Base-by-base conservation (phyloP, 2,888 invertebrate genomes). In the Epistrophella euchroma region DNA sequence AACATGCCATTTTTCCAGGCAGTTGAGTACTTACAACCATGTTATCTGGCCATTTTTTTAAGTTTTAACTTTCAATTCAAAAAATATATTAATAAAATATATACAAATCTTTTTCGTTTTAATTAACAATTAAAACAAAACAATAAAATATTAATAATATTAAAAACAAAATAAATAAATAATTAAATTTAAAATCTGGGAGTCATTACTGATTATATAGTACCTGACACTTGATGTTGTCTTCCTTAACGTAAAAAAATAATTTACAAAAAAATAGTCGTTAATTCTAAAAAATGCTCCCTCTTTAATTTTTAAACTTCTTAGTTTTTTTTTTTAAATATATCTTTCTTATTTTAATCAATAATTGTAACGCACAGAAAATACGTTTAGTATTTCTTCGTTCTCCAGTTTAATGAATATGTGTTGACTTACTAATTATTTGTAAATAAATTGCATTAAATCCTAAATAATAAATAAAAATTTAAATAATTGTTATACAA, bases 201-300 rank as follows among this genome's bases (percentile, higher is more conserved):
- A 84, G 83, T 84, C 83, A 79, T 84, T 84, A 83, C 83, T 78
- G 73, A 78, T 73, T 73, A 84, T 73, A 84, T 84, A 79, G 83
- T 84, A 84, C 83, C 83, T 84, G 83, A 84, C 83, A 84, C 79
- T 84, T 79, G 79, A 84, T 83, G 79, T 79, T 84, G 83, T 84
- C 83, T 84, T 84, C 83, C 83, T 79, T 79, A 83, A 79, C 43
- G 56, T 83, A 70, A 73, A 70, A 75, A 52, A 37, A 19, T 45
- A 1, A 45, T 2, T 11, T 43, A 25, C 62, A 50, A 43, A 37
- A 37, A 45, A 72, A 73, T 70, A 73, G 60, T 40, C 52, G 73
- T 68, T 78, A 70, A 62, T 58, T 25, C 25, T 47, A 50, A 50
- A 25, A 47, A 50, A 22, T 22, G 22, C 50, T 50, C 50, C 50